A percentile compares a stretch with the other conserved stretches of the same genome.
Evolutionary conservation across 1,140 invertebrate species (phyloP).

Genomic region (Chlorops oryzae): DNA sequence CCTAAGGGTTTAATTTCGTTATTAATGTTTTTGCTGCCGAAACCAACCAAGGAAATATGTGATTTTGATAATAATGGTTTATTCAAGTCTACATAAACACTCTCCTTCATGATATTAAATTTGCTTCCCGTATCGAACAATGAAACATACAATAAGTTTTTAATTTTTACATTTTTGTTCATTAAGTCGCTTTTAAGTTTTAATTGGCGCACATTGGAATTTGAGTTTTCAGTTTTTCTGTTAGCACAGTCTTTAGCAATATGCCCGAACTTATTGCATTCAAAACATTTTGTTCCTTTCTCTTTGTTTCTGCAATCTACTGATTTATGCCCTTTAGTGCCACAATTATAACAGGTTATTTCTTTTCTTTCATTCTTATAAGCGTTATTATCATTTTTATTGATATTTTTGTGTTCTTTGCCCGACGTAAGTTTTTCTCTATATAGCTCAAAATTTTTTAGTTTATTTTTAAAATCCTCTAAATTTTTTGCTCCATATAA

Average conservation of each 20-base stretch:
- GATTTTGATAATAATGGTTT: neutral
- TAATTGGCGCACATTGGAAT: neutral
- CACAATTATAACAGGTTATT: neutral
- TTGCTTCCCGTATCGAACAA: constrained; percentile 3
- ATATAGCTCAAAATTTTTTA: neutral
- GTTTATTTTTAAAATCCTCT: neutral
- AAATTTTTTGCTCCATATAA: neutral
- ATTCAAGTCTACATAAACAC: neutral
- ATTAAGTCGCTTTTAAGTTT: no score
- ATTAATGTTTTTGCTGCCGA: neutral
- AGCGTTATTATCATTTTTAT: neutral
- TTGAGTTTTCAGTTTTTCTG: neutral
- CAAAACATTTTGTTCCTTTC: constrained; percentile 1
- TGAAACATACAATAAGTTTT: neutral
- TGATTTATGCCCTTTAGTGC: neutral
- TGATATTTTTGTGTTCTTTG: neutral
- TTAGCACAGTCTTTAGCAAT: neutral
- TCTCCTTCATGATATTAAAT: neutral
- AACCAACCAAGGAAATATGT: neutral
- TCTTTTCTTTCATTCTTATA: neutral
- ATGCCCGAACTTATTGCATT: no score
- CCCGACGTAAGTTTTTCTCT: neutral
- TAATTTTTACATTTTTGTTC: neutral
- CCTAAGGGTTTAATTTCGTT: neutral
- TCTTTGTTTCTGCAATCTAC: neutral